Evolutionary conservation across 2,113 vertebrate species (phyloP).

Genomic region (Eolophus roseicapilla): DNA sequence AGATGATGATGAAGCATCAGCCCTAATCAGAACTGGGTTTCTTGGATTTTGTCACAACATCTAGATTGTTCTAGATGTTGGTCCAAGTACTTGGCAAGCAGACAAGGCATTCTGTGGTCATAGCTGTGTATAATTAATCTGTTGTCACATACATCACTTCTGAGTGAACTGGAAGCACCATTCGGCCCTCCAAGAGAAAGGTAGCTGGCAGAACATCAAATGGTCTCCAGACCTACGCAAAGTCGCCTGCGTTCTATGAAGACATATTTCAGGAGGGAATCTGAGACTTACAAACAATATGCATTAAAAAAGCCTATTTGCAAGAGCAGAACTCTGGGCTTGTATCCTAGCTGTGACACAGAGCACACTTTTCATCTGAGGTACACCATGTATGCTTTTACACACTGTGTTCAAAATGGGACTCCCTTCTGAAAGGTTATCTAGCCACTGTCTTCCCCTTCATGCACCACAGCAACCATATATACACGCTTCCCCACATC

Average conservation of each 20-base stretch:
- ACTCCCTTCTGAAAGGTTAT: neutral
- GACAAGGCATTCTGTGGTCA: neutral
- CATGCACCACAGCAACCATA: neutral
- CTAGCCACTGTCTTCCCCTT: neutral
- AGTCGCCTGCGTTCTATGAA: neutral
- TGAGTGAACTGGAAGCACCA: neutral
- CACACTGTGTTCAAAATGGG: neutral
- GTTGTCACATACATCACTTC: neutral
- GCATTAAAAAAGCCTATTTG: neutral
- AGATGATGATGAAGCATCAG: neutral
- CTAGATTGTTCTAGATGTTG: neutral
- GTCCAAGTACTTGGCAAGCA: neutral
- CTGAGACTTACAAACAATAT: neutral
- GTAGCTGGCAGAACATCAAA: neutral
- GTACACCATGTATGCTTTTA: accelerated
- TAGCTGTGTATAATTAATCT: neutral
- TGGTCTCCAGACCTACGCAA: neutral
- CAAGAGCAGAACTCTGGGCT: neutral
- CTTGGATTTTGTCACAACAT: neutral
- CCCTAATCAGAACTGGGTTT: neutral
- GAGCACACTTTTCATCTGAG: neutral
- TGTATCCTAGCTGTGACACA: neutral
- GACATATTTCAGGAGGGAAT: neutral
- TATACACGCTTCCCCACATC: neutral
- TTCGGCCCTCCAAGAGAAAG: neutral